Evolutionary conservation across 1,140 invertebrate species (phyloP).

Genomic region (Nephotettix cincticeps): DNA sequence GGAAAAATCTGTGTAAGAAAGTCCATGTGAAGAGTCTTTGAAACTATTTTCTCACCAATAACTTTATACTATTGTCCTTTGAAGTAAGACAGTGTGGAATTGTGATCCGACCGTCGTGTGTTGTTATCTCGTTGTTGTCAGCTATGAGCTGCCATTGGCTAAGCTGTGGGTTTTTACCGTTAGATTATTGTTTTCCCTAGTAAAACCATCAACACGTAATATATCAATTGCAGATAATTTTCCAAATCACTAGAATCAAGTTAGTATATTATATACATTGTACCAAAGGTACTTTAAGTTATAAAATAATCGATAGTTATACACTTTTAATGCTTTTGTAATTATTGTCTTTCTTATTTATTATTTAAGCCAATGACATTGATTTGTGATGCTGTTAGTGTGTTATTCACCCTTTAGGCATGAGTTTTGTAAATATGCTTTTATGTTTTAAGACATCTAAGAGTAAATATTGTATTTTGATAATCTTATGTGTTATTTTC

Average conservation of each 20-base stretch:
- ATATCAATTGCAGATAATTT: too few species aligned
- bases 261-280: constrained; percentile 13
- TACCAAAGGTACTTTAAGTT: constrained; percentile 22
- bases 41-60: too few species aligned
- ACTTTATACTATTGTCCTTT: too few species aligned
- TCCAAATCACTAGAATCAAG: background rate
- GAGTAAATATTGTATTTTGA: constrained; percentile 20
- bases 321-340: constrained; percentile 1
- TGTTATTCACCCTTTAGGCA: background rate
- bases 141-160: too few species aligned
- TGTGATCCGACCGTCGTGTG: too few species aligned
- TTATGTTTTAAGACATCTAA: constrained; percentile 7
- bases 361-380: constrained; percentile 13
- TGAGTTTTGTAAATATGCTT: constrained; percentile 10
- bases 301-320: background rate
- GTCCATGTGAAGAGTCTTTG: too few species aligned
- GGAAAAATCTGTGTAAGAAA: too few species aligned
- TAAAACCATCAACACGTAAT: too few species aligned
- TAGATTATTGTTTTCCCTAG: too few species aligned
- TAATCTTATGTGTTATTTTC: background rate
- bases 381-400: constrained; percentile 9
- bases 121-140: too few species aligned
- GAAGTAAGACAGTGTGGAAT: too few species aligned
- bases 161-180: too few species aligned
- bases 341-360: constrained; percentile 22